Base-by-base conservation (phyloP, 2,113 vertebrate species). In the Miniopterus natalensis region DNA sequence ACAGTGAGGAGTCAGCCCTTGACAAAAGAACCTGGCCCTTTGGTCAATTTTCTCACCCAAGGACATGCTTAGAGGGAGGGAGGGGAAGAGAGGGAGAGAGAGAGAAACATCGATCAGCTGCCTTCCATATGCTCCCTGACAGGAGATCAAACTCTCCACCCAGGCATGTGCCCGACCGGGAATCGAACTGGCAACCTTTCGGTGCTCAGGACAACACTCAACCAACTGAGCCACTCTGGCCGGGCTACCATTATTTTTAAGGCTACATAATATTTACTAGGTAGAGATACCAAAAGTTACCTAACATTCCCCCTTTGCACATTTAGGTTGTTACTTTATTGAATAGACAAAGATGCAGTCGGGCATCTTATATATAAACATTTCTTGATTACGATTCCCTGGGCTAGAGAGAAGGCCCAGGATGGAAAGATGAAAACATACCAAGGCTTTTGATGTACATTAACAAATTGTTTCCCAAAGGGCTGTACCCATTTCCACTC, bases 401-500 rank as follows among this genome's bases (percentile, higher is more conserved):
- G 17, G 66, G 66, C 80, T 66, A 12, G 18, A 21, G 80, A 88
- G 88, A 74, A 47, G 55, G 42, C 5, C 0, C 79, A 42, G 13
- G 63, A 84, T 29, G 55, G 65, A 95, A 90, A 65, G 15, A 29
- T 27, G 31, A 53, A 59, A 92, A 42, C 83, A 92, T 6, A 31
- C 65, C 0, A 0, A 31, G 68, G 68, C 77, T 90, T 92, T 92
- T 55, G 47, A 68, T n/a, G 66, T 6, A 31, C 45, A 9, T 78
- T 55, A 77, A 80, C 77, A 90, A 59, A 55, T 27, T 53, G 21
- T 78, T 95, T 91, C 92, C 83, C 49, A 57, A 95, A 84, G 65
- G 55, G 42, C 8, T 83, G 89, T 47, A 47, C 85, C 45, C 47
- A 85, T 78, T 96, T 96, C 96, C 59, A 55, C 83, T 94, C 95